A percentile compares a stretch with the other conserved stretches of the same genome.
Evolutionary conservation across 2,797 vertebrate species (phyloP).

Genomic region (Trachops cirrhosus): DNA sequence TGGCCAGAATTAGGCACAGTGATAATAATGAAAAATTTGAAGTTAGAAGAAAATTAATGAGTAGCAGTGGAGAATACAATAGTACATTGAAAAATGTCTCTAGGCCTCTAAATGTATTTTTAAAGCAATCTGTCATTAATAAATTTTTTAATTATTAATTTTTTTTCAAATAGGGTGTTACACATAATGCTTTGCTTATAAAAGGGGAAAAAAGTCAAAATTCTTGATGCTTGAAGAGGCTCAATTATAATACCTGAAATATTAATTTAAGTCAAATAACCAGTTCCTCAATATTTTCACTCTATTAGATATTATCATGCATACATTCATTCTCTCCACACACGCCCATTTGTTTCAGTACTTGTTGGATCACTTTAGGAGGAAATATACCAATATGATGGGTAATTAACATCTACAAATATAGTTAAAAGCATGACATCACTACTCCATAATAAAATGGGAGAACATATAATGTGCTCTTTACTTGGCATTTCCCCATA

Average conservation of each 20-base stretch:
- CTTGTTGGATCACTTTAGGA: not conserved
- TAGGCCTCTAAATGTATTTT: not conserved
- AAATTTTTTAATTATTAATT: not conserved
- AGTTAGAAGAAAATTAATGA: not conserved
- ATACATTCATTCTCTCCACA: not conserved
- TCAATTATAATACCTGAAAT: not conserved
- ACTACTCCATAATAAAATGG: not conserved
- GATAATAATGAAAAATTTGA: not conserved
- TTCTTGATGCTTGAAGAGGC: not conserved
- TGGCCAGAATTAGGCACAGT: not conserved
- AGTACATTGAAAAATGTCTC: not conserved
- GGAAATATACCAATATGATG: not conserved
- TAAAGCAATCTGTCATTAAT: not conserved
- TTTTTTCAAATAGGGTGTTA: not conserved
- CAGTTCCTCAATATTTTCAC: not conserved
- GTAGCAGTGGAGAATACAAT: not conserved
- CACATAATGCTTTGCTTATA: not conserved
- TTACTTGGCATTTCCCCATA: not conserved
- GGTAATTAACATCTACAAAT: not conserved
- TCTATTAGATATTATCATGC: not conserved
- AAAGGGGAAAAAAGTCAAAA: not conserved
- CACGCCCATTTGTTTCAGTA: not conserved
- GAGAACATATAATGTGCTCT: not conserved
- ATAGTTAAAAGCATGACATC: not conserved
- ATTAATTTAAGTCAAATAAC: not conserved